These are phyloP conservation scores for Eulacestoma nigropectus DNA, from an alignment of 2,113 vertebrate genomes.

Conservation along the genomic window DNA sequence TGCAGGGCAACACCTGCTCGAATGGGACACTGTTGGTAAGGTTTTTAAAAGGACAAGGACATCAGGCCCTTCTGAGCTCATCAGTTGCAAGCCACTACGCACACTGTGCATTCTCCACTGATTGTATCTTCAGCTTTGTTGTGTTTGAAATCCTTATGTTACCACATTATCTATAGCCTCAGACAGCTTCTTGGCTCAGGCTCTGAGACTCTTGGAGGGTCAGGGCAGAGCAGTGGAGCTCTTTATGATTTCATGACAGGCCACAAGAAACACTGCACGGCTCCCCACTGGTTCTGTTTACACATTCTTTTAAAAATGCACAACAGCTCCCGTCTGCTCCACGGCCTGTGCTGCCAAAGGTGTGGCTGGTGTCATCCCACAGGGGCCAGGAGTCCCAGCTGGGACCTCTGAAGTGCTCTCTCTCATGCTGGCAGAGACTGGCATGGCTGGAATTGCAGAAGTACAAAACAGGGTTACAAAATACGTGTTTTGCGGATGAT, in stretches of 20 bases:
- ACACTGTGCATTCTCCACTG: neutral
- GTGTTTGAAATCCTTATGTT: neutral
- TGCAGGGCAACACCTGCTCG: neutral
- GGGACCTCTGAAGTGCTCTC: neutral
- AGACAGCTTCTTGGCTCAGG: slow-evolving; percentile 45
- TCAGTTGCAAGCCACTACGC: neutral
- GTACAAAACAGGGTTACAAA: neutral
- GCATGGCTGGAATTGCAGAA: neutral
- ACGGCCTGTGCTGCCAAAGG: neutral
- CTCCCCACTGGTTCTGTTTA: slow-evolving; percentile 44
- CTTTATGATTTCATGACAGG: slow-evolving; percentile 42
- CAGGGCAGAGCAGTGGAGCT: neutral
- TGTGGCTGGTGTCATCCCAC: neutral
- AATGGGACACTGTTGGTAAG: neutral
- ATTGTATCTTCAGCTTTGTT: neutral
- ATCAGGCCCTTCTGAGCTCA: neutral
- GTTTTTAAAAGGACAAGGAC: neutral
- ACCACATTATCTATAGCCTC: slow-evolving; percentile 16
- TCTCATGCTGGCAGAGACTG: neutral
- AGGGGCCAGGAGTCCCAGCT: neutral
- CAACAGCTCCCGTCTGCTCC: neutral
- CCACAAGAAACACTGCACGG: slow-evolving; percentile 9
- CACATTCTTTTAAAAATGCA: neutral
- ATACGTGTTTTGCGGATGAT: rapidly evolving
- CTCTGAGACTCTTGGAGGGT: neutral